Evolutionary conservation across 2,113 vertebrate species (phyloP), one percentile per base, ranked within the genome.

Genomic region (Tachycineta bicolor): DNA sequence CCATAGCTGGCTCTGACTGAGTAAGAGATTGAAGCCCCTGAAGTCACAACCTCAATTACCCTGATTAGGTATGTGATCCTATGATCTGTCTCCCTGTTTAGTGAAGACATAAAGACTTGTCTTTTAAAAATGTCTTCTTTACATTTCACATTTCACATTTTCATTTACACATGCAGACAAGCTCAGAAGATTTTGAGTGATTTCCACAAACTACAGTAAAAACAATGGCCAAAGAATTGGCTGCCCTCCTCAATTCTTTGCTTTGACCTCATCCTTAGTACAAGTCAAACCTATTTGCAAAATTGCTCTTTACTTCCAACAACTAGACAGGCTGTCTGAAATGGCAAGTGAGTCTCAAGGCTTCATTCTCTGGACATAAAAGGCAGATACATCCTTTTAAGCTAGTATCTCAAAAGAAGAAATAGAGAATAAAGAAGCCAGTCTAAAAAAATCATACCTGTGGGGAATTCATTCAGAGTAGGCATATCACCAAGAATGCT

Each of bases 361-460:
- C 78, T 73, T 76, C 82, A 82, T 91, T 56, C 69, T 58, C 43
- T 33, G 58, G 26, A 86, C 76, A 93, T 90, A 83, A 96, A 93
- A 95, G 76, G 68, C 50, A 91, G 50, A 95, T 62, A n/a, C 13
- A 70, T 58, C 69, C 80, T 89, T 94, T 95, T 68, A 91, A 94
- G 65, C 44, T 28, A 82, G 28, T 60, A 71, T 73, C 67, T 83
- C 55, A 94, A 87, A 95, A 87, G 74, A 84, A 89, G 43, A 90
- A 74, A 96, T 83, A 94, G 58, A 93, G 52, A 76, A 65, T n/a
- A 85, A 95, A 90, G 63, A 91, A 90, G 63, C 7, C 50, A 74
- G 87, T 94, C 64, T 33, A 91, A 88, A 93, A 95, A 82, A 89
- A 65, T 44, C 77, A 33, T 68, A 85, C 92, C 82, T 83, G 8